phyloP scores from a whole-genome alignment of 2,113 vertebrate genomes.

The Aptenodytes patagonicus region DNA sequence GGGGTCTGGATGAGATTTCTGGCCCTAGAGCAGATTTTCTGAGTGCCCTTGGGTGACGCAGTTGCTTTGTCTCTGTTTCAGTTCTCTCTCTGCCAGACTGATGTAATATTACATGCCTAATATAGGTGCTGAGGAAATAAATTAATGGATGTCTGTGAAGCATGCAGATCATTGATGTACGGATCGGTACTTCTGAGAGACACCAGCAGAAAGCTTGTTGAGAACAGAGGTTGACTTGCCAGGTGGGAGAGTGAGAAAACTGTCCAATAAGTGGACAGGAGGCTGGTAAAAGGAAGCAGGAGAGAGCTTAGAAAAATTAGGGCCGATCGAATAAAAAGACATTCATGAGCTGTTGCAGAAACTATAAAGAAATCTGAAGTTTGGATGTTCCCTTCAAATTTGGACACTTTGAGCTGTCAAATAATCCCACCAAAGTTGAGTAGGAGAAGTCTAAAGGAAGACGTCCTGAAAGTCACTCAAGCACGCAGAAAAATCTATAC shows the following conservation, averaged over 20 bases:
- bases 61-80: constrained; percentile 9
- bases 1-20: background rate
- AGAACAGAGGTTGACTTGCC: background rate
- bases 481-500: background rate
- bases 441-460: background rate
- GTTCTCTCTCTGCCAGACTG: background rate
- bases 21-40: background rate
- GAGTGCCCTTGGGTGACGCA: constrained; percentile 24
- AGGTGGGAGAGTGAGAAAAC: background rate
- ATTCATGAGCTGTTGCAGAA: background rate
- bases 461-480: background rate
- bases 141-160: background rate
- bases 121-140: background rate
- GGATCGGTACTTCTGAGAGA: background rate
- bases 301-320: background rate
- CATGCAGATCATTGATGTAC: background rate
- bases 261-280: background rate
- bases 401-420: background rate
- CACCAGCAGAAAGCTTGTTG: background rate
- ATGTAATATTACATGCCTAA: constrained; percentile 21
- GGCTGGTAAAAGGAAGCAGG: background rate
- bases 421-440: background rate
- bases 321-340: background rate
- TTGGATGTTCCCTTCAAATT: background rate
- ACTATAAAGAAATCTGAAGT: background rate